A percentile compares a stretch with the other conserved stretches of the same genome.
phyloP scores from a whole-genome alignment of 1,140 invertebrate genomes.

The Agrypnia vestita region DNA sequence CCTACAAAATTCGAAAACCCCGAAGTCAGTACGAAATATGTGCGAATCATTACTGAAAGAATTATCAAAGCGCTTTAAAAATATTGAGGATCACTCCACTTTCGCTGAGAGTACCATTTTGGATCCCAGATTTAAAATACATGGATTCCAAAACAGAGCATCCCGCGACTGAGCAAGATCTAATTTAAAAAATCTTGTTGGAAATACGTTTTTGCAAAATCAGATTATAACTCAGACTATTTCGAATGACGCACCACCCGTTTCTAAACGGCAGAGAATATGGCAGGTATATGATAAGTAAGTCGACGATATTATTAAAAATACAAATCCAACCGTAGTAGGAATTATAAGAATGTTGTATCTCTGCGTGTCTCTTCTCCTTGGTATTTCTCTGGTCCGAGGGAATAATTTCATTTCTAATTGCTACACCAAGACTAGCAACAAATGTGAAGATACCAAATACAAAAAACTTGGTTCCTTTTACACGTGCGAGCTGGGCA shows the following conservation, averaged over 20 bases:
- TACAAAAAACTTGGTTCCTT: too few relatives aligned
- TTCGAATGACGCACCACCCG: neutral
- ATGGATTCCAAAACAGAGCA: neutral
- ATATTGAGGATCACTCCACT: neutral
- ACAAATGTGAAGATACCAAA: too few relatives aligned
- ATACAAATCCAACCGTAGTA: slow-evolving; percentile 5
- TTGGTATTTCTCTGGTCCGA: too few relatives aligned
- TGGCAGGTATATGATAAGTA: neutral
- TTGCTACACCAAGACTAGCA: too few relatives aligned
- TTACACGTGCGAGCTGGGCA: too few relatives aligned
- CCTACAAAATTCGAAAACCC: too few relatives aligned
- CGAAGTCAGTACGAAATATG: too few relatives aligned
- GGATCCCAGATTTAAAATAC: neutral
- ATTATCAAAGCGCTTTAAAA: neutral
- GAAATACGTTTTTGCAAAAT: neutral
- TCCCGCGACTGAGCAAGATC: too few relatives aligned
- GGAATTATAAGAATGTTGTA: too few relatives aligned
- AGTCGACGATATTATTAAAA: neutral
- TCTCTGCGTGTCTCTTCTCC: too few relatives aligned
- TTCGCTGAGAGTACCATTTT: neutral
- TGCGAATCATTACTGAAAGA: too few relatives aligned
- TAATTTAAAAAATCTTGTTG: neutral
- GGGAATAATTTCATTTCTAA: too few relatives aligned
- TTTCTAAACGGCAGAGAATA: neutral
- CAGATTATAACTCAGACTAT: neutral